Percentiles rank a stretch among this genome's conserved stretches.
phyloP scores from a whole-genome alignment of 1,140 invertebrate genomes.

The Sarcophaga bullata region DNA sequence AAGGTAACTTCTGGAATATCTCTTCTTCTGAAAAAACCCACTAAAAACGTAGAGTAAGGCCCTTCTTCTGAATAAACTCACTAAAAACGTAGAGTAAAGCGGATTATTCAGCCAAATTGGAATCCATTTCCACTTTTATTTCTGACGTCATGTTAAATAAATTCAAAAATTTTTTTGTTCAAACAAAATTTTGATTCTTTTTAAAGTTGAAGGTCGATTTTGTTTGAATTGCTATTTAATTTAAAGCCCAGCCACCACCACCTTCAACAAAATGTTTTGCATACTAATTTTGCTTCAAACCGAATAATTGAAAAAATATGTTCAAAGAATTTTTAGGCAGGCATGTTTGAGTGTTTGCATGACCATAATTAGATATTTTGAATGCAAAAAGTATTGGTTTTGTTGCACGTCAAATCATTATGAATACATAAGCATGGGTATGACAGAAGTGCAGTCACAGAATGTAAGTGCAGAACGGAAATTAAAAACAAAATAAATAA shows the following conservation, averaged over 20 bases:
- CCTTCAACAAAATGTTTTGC: background rate
- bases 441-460: background rate
- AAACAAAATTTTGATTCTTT: too few species aligned
- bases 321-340: background rate
- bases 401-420: background rate
- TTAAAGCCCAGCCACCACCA: background rate
- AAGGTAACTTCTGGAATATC: too few species aligned
- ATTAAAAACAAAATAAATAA: background rate
- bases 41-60: too few species aligned
- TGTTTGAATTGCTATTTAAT: background rate
- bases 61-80: too few species aligned
- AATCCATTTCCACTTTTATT: too few species aligned
- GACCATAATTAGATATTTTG: slow-evolving; percentile 4
- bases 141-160: too few species aligned
- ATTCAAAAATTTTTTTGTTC: too few species aligned
- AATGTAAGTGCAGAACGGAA: background rate
- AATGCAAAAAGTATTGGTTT: slow-evolving; percentile 4
- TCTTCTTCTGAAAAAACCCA: too few species aligned
- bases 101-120: too few species aligned
- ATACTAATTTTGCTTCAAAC: background rate
- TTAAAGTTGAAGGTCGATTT: background rate
- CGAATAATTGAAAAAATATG: background rate
- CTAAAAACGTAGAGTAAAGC: too few species aligned
- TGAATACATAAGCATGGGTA: background rate
- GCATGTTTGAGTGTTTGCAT: background rate